Evolutionary conservation across 1,140 invertebrate genomes (phyloP).

Genomic region (Yoshiicerus persimilis): DNA sequence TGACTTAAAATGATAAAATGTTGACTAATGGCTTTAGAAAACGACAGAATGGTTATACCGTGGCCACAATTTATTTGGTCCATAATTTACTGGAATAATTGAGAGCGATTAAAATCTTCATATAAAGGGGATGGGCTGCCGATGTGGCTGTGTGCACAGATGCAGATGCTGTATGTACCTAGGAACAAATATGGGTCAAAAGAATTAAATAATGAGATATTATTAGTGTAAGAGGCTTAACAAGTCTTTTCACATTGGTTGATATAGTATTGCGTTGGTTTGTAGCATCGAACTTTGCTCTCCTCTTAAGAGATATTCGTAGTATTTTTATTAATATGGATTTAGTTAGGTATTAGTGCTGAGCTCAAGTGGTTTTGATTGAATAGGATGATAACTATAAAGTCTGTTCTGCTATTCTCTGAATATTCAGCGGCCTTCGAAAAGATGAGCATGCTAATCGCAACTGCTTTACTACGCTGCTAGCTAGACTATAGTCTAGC

Average conservation of each 20-base stretch:
- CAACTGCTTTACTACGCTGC: background rate
- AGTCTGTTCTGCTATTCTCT: background rate
- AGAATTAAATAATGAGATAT: background rate
- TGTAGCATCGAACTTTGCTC: background rate
- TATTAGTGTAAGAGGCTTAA: background rate
- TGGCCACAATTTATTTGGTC: no score
- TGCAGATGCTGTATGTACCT: no score
- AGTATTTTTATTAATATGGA: background rate
- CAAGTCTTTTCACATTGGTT: background rate
- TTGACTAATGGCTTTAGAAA: no score
- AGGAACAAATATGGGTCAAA: background rate
- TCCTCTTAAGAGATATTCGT: background rate
- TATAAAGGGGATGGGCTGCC: background rate
- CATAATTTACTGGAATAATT: background rate
- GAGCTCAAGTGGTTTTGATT: background rate
- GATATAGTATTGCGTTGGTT: background rate
- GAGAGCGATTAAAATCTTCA: background rate
- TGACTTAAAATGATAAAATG: no score
- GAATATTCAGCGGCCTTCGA: slow-evolving; percentile 6
- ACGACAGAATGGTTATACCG: no score
- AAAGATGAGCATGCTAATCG: background rate
- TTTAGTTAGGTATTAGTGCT: background rate
- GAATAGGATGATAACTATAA: background rate
- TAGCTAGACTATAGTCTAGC: background rate
- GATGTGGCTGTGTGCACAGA: background rate